Conservation (phyloP, 2,113 vertebrate genomes). For the Toxotes chatareus region DNA sequence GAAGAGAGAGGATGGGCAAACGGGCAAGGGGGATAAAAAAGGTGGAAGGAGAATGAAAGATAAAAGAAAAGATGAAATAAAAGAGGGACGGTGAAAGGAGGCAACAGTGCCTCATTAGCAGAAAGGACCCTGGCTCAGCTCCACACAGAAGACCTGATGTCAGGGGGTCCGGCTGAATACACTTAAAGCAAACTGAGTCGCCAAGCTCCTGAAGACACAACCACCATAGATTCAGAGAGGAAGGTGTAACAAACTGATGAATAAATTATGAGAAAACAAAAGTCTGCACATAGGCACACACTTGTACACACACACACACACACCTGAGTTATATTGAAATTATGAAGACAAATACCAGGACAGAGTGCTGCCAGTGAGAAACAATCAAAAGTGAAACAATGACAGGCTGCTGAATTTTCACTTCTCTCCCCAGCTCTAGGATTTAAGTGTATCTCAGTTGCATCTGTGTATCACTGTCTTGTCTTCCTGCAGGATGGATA, state of each 20-base stretch:
- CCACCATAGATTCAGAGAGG: background rate
- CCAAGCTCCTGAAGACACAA: slow-evolving; percentile 9
- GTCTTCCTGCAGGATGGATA: background rate
- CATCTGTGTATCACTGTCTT: background rate
- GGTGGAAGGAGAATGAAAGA: slow-evolving; percentile 41
- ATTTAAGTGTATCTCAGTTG: slow-evolving; percentile 23
- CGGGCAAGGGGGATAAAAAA: slow-evolving; percentile 3
- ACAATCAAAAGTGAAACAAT: slow-evolving; percentile 18
- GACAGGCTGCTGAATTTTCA: slow-evolving; percentile 28
- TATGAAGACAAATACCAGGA: slow-evolving; percentile 8
- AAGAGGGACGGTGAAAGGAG: slow-evolving; percentile 7
- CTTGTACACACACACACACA: background rate
- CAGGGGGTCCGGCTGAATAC: slow-evolving; percentile 30
- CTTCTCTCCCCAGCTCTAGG: background rate
- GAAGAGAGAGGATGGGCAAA: background rate
- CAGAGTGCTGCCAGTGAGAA: slow-evolving; percentile 12
- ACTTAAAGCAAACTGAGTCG: slow-evolving; percentile 24
- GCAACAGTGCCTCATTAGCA: slow-evolving; percentile 58
- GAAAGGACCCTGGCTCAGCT: slow-evolving; percentile 34
- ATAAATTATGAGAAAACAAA: slow-evolving; percentile 19
- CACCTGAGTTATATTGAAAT: background rate
- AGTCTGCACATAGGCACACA: background rate
- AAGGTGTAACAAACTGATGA: slow-evolving; percentile 23
- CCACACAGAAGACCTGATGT: slow-evolving; percentile 33
- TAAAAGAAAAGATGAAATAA: slow-evolving; percentile 59